Evolutionary conservation across 2,797 vertebrate genomes (phyloP).

Genomic region (Bucorvus abyssinicus): DNA sequence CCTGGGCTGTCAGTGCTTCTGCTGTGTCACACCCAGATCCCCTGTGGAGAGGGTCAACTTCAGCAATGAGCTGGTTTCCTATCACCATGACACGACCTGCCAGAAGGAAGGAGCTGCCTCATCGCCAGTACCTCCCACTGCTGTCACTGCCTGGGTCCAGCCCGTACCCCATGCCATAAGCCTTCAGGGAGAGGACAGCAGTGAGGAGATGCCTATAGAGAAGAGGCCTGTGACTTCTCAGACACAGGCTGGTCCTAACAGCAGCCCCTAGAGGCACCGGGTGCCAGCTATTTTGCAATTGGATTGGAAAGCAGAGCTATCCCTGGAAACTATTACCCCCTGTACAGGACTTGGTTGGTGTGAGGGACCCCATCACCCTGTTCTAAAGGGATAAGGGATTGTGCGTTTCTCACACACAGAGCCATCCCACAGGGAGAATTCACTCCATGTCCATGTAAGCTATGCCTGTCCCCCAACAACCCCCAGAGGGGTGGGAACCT

Average conservation of each 20-base stretch:
- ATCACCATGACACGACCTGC: constrained; percentile 80
- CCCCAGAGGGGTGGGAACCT: neutral
- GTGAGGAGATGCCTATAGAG: neutral
- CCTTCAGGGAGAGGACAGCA: constrained; percentile 47
- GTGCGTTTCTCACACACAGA: rapidly evolving
- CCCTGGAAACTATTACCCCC: constrained; percentile 70
- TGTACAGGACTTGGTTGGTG: constrained; percentile 40
- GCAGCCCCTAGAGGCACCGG: neutral
- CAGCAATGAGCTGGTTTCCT: constrained; percentile 83
- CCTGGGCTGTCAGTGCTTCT: constrained; percentile 72
- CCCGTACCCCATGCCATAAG: neutral
- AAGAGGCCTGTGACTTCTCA: neutral
- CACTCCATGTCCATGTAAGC: neutral
- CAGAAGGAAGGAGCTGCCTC: constrained; percentile 72
- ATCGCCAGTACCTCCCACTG: neutral
- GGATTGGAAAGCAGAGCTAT: constrained; percentile 72
- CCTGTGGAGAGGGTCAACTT: constrained; percentile 79
- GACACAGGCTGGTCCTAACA: neutral
- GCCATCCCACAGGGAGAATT: neutral
- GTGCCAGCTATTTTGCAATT: neutral
- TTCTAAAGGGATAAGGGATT: neutral
- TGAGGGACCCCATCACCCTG: neutral
- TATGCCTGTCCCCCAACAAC: neutral
- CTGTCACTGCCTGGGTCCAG: constrained; percentile 54
- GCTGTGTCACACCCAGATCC: neutral